These are phyloP conservation scores for Zaprionus camerounensis DNA, from an alignment of 1,140 invertebrate species.

Conservation along the genomic window DNA sequence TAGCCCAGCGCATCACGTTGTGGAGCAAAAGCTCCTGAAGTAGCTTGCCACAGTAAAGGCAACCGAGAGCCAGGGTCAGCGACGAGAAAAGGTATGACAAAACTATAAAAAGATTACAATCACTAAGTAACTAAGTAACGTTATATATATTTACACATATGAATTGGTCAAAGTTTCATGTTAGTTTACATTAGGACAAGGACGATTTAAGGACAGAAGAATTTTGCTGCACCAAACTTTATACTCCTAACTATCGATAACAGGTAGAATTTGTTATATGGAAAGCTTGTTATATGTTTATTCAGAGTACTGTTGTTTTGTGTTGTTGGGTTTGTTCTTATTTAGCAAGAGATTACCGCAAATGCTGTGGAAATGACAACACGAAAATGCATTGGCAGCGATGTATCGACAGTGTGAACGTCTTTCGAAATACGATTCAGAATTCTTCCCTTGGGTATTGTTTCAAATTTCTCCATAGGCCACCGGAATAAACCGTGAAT, in stretches of 20 bases:
- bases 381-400: slow-evolving; percentile 68
- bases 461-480: slow-evolving; percentile 90
- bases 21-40: slow-evolving; percentile 87
- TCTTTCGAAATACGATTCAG: slow-evolving; percentile 91
- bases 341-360: slow-evolving; percentile 11
- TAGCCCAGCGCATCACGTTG: slow-evolving; percentile 88
- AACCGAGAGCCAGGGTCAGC: slow-evolving; percentile 83
- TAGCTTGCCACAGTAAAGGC: slow-evolving; percentile 68
- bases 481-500: background rate
- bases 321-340: background rate
- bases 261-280: background rate
- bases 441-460: slow-evolving; percentile 89
- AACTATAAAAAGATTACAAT: slow-evolving; percentile 71
- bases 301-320: slow-evolving; percentile 4
- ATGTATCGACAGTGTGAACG: slow-evolving; percentile 87
- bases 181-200: slow-evolving; percentile 32
- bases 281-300: background rate
- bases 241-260: background rate
- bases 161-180: background rate
- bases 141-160: background rate
- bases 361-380: slow-evolving; percentile 8
- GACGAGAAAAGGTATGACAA: slow-evolving; percentile 71
- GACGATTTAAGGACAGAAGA: slow-evolving; percentile 59
- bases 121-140: slow-evolving; percentile 1
- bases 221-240: slow-evolving; percentile 16